Evolutionary conservation across 2,888 invertebrate genomes (phyloP).

Genomic region (Pheosia tremula): DNA sequence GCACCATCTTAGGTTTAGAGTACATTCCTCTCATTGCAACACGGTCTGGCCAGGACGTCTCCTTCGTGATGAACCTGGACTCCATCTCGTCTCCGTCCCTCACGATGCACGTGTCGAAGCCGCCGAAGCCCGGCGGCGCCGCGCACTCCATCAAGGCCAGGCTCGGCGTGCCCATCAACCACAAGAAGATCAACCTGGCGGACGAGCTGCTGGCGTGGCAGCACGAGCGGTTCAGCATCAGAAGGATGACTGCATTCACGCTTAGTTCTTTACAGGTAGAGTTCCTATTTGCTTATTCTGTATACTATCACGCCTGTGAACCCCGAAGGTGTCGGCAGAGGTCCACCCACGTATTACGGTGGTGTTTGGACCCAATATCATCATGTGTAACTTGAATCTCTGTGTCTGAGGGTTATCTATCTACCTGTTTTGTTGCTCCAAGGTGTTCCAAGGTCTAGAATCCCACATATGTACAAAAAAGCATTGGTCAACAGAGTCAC

Average conservation of each 20-base stretch:
- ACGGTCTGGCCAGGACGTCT: conserved; percentile 87
- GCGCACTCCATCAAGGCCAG: conserved; percentile 87
- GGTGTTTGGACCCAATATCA: no score
- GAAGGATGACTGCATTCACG: conserved; percentile 96
- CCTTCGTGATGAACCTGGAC: conserved; percentile 96
- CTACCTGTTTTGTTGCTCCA: no score
- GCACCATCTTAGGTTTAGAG: neutral
- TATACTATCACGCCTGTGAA: no score
- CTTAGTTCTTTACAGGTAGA: conserved; percentile 89
- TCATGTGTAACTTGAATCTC: no score
- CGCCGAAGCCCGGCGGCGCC: conserved; percentile 93
- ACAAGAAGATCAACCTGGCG: conserved; percentile 98
- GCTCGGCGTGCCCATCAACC: conserved; percentile 86
- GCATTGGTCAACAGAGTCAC: no score
- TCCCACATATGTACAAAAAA: no score
- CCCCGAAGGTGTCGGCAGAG: no score
- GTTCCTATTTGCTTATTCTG: no score
- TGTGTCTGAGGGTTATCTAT: no score
- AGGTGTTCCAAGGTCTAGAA: no score
- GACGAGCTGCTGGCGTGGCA: conserved; percentile 97
- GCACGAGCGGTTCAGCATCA: conserved; percentile 97
- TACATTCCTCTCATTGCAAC: neutral
- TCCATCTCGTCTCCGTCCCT: conserved; percentile 88
- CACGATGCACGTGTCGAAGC: conserved; percentile 97
- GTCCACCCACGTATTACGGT: no score